Percentiles rank a stretch among this genome's conserved stretches.
Conservation (phyloP, 2,888 invertebrate species). For the Calameuta pallipes region DNA sequence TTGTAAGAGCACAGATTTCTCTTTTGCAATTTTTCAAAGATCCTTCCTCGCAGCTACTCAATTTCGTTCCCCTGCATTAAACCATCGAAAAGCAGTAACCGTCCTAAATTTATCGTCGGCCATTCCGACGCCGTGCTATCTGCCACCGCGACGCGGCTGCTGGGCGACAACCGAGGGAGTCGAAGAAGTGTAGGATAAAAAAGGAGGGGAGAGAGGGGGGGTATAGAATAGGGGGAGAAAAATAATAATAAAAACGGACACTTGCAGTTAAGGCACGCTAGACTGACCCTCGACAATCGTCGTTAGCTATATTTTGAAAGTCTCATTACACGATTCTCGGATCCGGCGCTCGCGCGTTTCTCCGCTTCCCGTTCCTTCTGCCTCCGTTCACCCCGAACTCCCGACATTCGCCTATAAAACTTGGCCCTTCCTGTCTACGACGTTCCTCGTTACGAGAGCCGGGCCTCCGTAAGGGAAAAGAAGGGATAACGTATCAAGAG, state of each 20-base stretch:
- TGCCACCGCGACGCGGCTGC: background rate
- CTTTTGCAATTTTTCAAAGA: background rate
- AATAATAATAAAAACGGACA: conserved; percentile 61
- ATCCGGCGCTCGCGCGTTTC: conserved; percentile 40
- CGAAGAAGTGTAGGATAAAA: conserved; percentile 14
- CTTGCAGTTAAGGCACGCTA: conserved; percentile 59
- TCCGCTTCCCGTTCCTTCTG: conserved; percentile 37
- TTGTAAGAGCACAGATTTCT: too few relatives aligned
- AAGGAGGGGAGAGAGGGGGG: conserved; percentile 1
- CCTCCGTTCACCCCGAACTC: conserved; percentile 29
- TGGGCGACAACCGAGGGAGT: conserved; percentile 13
- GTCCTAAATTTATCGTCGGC: conserved; percentile 60
- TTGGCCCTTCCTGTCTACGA: conserved; percentile 50
- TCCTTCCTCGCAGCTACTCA: conserved; percentile 50
- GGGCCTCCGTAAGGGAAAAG: conserved; percentile 22
- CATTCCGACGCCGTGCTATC: conserved; percentile 46
- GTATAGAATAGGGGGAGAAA: conserved; percentile 19
- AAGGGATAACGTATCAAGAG: conserved; percentile 28
- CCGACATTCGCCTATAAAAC: conserved; percentile 51
- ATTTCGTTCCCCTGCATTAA: conserved; percentile 55
- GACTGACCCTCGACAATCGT: conserved; percentile 63
- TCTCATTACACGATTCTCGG: conserved; percentile 57
- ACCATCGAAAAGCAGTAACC: conserved; percentile 61
- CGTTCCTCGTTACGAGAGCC: conserved; percentile 48
- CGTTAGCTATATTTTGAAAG: conserved; percentile 58